These are phyloP conservation scores for Zeus faber DNA, from an alignment of 2,113 vertebrate species.

Conservation along the genomic window DNA sequence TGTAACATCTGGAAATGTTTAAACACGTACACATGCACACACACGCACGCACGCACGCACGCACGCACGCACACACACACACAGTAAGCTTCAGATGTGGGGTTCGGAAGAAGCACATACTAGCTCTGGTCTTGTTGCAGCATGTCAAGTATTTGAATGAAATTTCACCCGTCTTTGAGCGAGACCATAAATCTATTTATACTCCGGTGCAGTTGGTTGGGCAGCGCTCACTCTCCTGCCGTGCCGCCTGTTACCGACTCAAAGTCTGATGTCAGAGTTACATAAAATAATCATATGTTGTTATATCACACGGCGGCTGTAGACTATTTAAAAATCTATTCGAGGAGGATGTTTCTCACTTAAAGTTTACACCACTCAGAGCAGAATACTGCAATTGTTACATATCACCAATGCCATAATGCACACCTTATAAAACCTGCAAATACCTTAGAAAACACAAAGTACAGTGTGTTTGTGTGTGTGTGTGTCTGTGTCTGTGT, in stretches of 20 bases:
- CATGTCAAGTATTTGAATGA: conserved; percentile 68
- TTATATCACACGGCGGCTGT: background rate
- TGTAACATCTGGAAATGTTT: conserved; percentile 47
- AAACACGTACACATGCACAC: no score
- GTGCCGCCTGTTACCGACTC: conserved; percentile 1
- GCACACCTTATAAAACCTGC: no score
- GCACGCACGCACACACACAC: conserved; percentile 32
- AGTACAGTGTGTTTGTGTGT: no score
- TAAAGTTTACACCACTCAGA: background rate
- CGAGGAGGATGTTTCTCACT: background rate
- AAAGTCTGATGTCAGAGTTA: conserved; percentile 34
- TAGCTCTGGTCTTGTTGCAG: conserved; percentile 59
- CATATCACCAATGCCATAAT: no score
- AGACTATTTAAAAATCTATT: background rate
- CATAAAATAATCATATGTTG: conserved; percentile 27
- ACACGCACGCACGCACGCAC: no score
- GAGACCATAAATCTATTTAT: conserved; percentile 74
- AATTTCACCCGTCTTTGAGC: conserved; percentile 65
- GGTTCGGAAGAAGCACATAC: conserved; percentile 39
- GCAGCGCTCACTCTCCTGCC: conserved; percentile 18
- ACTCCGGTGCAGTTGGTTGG: conserved; percentile 37
- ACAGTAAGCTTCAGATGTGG: conserved; percentile 27
- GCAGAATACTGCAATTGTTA: no score
- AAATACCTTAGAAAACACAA: background rate
- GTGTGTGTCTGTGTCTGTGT: background rate